These are phyloP conservation scores for Eulithis testata DNA, from an alignment of 2,888 invertebrate genomes.

Conservation along the genomic window DNA sequence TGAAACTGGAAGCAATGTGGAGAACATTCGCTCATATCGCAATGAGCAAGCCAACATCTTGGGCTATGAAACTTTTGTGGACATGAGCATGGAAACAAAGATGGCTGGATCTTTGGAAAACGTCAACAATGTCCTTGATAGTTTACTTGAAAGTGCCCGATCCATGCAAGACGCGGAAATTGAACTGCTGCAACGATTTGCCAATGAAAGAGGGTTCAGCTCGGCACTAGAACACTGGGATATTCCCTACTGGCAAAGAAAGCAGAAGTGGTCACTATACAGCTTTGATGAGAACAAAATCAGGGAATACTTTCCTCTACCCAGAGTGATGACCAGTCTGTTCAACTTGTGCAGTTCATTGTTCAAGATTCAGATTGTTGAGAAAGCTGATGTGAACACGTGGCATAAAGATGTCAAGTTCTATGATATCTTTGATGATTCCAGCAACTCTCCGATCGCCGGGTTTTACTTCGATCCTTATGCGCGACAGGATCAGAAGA, in stretches of 20 bases:
- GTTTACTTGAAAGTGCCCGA: conserved; percentile 87
- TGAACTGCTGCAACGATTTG: conserved; percentile 88
- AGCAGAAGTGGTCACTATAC: conserved; percentile 87
- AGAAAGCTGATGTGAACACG: conserved; percentile 86
- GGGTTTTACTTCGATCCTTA: conserved; percentile 95
- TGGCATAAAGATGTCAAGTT: conserved; percentile 96
- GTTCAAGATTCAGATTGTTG: conserved; percentile 91
- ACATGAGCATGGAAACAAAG: conserved; percentile 97
- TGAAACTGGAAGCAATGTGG: conserved; percentile 89
- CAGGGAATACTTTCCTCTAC: conserved; percentile 92
- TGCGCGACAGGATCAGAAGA: conserved; percentile 87
- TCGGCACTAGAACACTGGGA: conserved; percentile 91
- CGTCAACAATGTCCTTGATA: conserved; percentile 88
- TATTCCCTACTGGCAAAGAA: conserved; percentile 93
- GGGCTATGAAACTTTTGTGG: conserved; percentile 91
- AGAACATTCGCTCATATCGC: conserved; percentile 89
- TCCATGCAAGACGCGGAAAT: conserved; percentile 92
- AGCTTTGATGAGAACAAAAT: conserved; percentile 89
- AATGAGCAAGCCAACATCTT: conserved; percentile 89
- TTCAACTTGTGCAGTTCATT: conserved; percentile 90
- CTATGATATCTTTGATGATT: conserved; percentile 90
- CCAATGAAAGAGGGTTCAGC: conserved; percentile 88
- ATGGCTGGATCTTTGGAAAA: conserved; percentile 93
- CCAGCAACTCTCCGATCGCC: conserved; percentile 87
- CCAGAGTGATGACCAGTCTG: conserved; percentile 91